These are phyloP conservation scores for Tragelaphus scriptus DNA, from an alignment of 2,113 vertebrate species.

Conservation along the genomic window DNA sequence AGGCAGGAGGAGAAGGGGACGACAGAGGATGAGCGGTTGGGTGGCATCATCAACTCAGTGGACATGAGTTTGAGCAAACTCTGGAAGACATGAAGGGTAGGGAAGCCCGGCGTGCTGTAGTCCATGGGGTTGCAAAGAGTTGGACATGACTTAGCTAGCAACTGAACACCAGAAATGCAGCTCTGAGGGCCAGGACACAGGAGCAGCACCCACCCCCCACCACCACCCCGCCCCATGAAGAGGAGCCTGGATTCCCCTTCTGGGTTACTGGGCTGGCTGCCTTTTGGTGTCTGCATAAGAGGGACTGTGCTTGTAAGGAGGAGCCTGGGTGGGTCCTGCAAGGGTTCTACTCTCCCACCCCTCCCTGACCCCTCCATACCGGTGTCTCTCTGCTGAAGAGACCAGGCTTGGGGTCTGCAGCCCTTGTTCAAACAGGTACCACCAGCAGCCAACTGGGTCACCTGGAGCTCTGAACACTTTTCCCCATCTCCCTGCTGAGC, in stretches of 20 bases:
- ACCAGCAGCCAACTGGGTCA: background rate
- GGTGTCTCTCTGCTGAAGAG: background rate
- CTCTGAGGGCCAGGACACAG: too few relatives aligned
- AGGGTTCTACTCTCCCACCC: rapidly evolving
- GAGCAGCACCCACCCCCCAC: too few relatives aligned
- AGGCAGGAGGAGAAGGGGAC: background rate
- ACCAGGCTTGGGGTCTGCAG: background rate
- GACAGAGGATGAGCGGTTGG: background rate
- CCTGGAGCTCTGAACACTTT: background rate
- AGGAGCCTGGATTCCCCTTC: background rate
- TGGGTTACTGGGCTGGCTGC: background rate
- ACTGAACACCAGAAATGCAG: background rate
- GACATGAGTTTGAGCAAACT: background rate
- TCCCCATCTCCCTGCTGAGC: background rate
- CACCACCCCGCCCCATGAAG: background rate
- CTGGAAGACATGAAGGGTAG: background rate
- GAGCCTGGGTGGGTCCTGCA: background rate
- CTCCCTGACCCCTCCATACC: background rate
- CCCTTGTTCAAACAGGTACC: background rate
- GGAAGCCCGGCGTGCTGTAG: background rate
- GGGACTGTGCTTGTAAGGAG: background rate
- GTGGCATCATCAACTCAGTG: background rate
- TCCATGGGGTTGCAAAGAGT: background rate
- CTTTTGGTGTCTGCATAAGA: background rate
- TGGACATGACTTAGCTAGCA: background rate